phyloP scores from a whole-genome alignment of 2,797 vertebrate genomes.

The Crossoptilon crossoptilon region DNA sequence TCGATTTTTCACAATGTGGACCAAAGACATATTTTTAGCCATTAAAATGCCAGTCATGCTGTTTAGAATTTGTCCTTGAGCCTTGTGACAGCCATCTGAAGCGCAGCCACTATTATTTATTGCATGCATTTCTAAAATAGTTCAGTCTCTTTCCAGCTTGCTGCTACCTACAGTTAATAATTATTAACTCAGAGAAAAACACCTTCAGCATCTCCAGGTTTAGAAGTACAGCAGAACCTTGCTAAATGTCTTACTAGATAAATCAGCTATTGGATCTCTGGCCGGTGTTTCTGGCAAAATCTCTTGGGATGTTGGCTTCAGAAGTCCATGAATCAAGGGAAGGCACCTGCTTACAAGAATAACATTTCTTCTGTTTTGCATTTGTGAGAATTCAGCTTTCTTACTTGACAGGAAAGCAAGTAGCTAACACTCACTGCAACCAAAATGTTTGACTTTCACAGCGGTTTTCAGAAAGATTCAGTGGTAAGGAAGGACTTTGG shows the following conservation, averaged over 20 bases:
- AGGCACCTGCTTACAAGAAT: background rate
- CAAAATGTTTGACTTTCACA: background rate
- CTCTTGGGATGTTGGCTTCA: background rate
- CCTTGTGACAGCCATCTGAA: background rate
- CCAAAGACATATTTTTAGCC: background rate
- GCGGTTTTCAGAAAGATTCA: background rate
- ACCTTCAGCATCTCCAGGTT: background rate
- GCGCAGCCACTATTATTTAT: background rate
- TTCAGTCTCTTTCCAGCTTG: background rate
- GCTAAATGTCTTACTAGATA: background rate
- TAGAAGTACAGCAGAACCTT: background rate
- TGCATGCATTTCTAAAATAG: background rate
- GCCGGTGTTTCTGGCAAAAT: background rate
- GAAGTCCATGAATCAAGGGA: background rate
- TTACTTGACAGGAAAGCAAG: background rate
- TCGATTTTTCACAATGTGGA: background rate
- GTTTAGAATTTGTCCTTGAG: conserved; percentile 33
- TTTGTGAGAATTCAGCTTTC: background rate
- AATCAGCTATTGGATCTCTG: background rate
- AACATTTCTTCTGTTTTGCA: background rate
- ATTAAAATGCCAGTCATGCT: conserved; percentile 1
- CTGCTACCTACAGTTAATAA: background rate
- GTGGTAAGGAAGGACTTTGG: background rate
- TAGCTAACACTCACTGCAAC: background rate
- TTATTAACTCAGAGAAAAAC: background rate